These are phyloP conservation scores for Muscicapa adusta DNA, from an alignment of 2,113 vertebrate genomes.

Conservation along the genomic window DNA sequence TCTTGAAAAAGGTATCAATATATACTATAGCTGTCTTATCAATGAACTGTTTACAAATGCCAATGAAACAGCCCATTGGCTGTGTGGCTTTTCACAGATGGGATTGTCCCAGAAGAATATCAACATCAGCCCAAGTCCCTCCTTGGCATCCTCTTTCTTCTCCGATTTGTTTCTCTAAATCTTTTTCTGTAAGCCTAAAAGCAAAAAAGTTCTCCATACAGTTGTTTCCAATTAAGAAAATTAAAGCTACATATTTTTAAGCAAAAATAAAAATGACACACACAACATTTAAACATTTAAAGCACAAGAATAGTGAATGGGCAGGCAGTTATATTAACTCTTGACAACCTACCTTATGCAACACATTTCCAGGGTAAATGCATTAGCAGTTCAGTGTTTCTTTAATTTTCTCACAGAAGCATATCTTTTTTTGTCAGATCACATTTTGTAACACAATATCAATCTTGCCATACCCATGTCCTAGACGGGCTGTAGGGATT, in stretches of 20 bases:
- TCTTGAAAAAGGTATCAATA: neutral
- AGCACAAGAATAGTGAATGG: neutral
- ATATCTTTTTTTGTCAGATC: conserved; percentile 54
- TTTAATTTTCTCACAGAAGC: conserved; percentile 43
- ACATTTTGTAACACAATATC: conserved; percentile 68
- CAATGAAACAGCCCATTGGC: neutral
- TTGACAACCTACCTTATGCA: neutral
- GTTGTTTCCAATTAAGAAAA: conserved; percentile 4
- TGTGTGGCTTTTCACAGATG: neutral
- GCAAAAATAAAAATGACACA: neutral
- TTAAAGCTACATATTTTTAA: conserved; percentile 11
- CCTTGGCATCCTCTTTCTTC: neutral
- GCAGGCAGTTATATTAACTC: neutral
- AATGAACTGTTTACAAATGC: neutral
- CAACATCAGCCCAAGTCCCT: neutral
- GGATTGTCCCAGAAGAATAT: neutral
- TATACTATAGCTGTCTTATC: neutral
- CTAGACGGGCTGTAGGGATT: conserved; percentile 64
- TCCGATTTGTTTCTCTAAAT: neutral
- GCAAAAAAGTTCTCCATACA: neutral
- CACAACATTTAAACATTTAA: neutral
- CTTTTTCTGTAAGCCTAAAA: neutral
- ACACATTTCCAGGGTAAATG: neutral
- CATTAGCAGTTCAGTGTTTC: neutral
- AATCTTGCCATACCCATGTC: conserved; percentile 63